Evolutionary conservation across 2,113 vertebrate species (phyloP).

Genomic region (Aptenodytes forsteri): DNA sequence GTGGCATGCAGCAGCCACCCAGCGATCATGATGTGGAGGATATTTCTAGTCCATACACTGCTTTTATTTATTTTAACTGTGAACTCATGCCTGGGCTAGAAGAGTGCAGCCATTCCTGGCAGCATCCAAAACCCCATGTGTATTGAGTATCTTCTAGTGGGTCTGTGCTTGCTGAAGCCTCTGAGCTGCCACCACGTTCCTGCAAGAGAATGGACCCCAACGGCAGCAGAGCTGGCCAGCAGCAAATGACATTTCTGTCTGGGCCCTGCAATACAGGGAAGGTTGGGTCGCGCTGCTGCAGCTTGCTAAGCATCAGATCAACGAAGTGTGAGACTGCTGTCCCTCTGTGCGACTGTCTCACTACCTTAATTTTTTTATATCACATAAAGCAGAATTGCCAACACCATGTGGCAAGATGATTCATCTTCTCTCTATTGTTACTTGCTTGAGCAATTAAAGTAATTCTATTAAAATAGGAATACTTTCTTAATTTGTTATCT

Average conservation of each 20-base stretch:
- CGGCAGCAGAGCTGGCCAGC: not conserved
- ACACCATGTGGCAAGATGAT: not conserved
- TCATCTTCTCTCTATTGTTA: not conserved
- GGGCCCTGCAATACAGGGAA: not conserved
- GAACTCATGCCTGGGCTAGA: not conserved
- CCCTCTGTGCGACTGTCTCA: not conserved
- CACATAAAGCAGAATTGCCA: not conserved
- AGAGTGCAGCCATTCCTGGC: not conserved
- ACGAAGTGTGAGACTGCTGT: accelerated
- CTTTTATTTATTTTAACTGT: not conserved
- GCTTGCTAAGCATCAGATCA: accelerated
- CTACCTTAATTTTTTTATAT: not conserved
- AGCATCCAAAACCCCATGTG: accelerated
- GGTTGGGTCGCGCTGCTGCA: accelerated
- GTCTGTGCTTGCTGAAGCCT: not conserved
- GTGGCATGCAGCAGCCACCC: not conserved
- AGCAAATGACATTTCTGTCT: not conserved
- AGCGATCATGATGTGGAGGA: not conserved
- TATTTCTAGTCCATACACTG: not conserved
- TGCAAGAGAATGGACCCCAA: not conserved
- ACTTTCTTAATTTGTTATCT: not conserved
- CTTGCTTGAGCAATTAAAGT: not conserved
- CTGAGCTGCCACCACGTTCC: not conserved
- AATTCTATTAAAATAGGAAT: not conserved
- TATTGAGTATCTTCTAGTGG: not conserved